Conservation (phyloP, 1,140 invertebrate genomes). For the Drosophila azteca region DNA sequence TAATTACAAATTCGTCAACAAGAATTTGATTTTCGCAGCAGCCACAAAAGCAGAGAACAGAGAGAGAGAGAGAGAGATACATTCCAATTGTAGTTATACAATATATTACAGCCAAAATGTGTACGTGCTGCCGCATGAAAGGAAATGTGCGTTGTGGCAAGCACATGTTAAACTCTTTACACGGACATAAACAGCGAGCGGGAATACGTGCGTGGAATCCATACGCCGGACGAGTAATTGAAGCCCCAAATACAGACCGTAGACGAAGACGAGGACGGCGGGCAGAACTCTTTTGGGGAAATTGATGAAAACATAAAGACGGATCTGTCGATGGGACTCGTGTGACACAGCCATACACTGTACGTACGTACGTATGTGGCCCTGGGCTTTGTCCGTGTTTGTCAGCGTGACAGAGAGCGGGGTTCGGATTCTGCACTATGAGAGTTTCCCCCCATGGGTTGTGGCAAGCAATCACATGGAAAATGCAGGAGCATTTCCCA, state of each 20-base stretch:
- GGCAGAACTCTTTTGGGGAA: constrained; percentile 39
- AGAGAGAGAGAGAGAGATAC: constrained; percentile 28
- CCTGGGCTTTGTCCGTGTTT: constrained; percentile 16
- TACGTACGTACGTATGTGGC: constrained; percentile 19
- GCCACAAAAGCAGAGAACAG: constrained; percentile 5
- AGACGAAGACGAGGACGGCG: background rate
- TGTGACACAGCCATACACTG: constrained; percentile 23
- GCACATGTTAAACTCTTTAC: constrained; percentile 81
- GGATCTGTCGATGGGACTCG: constrained; percentile 44
- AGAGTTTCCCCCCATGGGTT: constrained; percentile 1
- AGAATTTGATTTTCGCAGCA: background rate
- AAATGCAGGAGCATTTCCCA: constrained; percentile 68
- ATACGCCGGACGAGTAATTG: constrained; percentile 64
- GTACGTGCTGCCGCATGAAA: constrained; percentile 50
- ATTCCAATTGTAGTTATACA: constrained; percentile 54
- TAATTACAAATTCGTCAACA: constrained; percentile 6
- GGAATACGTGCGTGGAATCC: constrained; percentile 76
- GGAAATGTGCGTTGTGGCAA: constrained; percentile 56
- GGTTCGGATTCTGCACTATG: background rate
- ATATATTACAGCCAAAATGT: constrained; percentile 59
- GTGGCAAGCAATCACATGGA: constrained; percentile 72
- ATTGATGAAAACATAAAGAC: constrained; percentile 65
- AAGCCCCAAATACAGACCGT: constrained; percentile 49
- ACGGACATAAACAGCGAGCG: constrained; percentile 75
- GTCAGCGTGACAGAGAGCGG: background rate